phyloP scores from a whole-genome alignment of 2,797 vertebrate genomes.

The Malacoctenus gilli region DNA sequence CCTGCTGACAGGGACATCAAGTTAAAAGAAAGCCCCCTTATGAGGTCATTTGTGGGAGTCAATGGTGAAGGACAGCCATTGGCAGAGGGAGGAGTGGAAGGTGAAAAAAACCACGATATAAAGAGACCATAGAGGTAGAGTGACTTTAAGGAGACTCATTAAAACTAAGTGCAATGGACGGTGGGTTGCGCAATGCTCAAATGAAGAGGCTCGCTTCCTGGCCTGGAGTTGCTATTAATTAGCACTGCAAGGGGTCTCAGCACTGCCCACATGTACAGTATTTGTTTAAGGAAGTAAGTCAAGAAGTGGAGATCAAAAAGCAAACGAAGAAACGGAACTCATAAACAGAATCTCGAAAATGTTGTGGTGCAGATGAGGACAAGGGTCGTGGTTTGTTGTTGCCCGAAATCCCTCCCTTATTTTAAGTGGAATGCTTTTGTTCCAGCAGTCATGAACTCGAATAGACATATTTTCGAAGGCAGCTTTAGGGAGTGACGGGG shows the following conservation, averaged over 20 bases:
- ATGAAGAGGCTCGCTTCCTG: slow-evolving; percentile 57
- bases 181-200: slow-evolving; percentile 51
- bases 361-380: slow-evolving; percentile 12
- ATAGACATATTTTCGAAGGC: slow-evolving; percentile 12
- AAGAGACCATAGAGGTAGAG: slow-evolving; percentile 37
- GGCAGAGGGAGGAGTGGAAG: slow-evolving; percentile 18
- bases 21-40: slow-evolving; percentile 28
- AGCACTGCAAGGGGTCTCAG: slow-evolving; percentile 44
- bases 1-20: slow-evolving; percentile 24
- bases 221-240: slow-evolving; percentile 69
- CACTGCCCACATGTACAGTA: slow-evolving; percentile 25
- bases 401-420: slow-evolving; percentile 19
- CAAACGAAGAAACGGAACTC: slow-evolving; percentile 18
- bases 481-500: slow-evolving; percentile 4
- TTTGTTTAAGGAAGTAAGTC: slow-evolving; percentile 24
- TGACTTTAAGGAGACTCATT: slow-evolving; percentile 57
- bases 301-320: slow-evolving; percentile 26
- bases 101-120: slow-evolving; percentile 27
- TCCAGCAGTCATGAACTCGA: neutral
- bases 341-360: slow-evolving; percentile 38
- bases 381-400: slow-evolving; percentile 30
- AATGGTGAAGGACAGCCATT: slow-evolving; percentile 19
- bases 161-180: slow-evolving; percentile 59
- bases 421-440: slow-evolving; percentile 11
- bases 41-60: slow-evolving; percentile 33